phyloP scores from a whole-genome alignment of 2,888 invertebrate genomes.

The Ornithoptera priamus region DNA sequence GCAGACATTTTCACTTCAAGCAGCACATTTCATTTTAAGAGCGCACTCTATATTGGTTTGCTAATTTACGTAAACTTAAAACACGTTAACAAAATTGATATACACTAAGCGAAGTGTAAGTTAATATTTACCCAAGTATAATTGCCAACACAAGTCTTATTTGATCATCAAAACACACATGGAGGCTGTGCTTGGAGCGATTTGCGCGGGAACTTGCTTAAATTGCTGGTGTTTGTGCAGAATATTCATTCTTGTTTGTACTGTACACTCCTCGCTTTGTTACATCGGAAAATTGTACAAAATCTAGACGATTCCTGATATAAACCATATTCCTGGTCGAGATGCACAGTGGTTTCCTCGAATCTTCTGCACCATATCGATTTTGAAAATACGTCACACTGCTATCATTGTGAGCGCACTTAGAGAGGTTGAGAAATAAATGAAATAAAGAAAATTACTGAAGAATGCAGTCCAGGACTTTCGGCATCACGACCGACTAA shows the following conservation, averaged over 20 bases:
- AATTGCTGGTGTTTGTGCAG: slow-evolving; percentile 17
- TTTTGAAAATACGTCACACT: too few relatives aligned
- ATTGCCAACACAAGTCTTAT: slow-evolving; percentile 23
- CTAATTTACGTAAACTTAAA: background rate
- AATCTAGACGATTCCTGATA: too few relatives aligned
- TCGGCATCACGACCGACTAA: too few relatives aligned
- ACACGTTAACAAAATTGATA: slow-evolving; percentile 1
- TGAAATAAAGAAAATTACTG: too few relatives aligned
- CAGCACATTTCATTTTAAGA: background rate
- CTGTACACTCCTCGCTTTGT: slow-evolving; percentile 8
- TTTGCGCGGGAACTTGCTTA: slow-evolving; percentile 19
- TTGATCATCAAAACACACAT: slow-evolving; percentile 21
- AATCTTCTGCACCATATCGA: too few relatives aligned
- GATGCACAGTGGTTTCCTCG: too few relatives aligned
- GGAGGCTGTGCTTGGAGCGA: slow-evolving; percentile 11
- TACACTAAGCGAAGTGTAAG: slow-evolving; percentile 1
- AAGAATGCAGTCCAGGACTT: too few relatives aligned
- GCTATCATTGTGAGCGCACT: too few relatives aligned
- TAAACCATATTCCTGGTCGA: too few relatives aligned
- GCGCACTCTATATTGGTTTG: background rate
- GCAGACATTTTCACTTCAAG: background rate
- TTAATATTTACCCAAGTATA: slow-evolving; percentile 16
- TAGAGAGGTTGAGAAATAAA: too few relatives aligned
- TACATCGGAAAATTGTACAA: slow-evolving; percentile 6
- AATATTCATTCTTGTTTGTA: slow-evolving; percentile 17